Evolutionary conservation across 2,113 vertebrate genomes (phyloP).

Genomic region (Menidia beryllina): DNA sequence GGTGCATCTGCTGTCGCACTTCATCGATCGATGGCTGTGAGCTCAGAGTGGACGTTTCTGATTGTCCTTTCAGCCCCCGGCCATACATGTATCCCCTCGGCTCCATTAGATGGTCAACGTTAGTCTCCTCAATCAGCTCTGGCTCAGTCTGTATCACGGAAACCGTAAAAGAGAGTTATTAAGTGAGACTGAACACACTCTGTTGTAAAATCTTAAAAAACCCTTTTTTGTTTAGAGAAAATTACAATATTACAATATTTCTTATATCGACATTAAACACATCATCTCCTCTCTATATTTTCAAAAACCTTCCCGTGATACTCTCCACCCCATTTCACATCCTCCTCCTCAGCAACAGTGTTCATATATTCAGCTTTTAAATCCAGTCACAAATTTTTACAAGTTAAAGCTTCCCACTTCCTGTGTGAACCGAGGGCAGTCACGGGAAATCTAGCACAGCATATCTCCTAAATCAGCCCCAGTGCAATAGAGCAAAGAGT

Average conservation of each 20-base stretch:
- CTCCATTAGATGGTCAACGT: conserved; percentile 88
- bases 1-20: conserved; percentile 98
- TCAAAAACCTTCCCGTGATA: not conserved
- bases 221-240: not conserved
- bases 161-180: not conserved
- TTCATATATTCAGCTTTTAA: conserved; percentile 40
- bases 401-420: conserved; percentile 70
- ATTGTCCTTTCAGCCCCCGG: conserved; percentile 93
- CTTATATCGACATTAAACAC: not conserved
- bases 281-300: not conserved
- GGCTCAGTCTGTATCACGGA: conserved; percentile 89
- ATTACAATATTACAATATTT: not conserved
- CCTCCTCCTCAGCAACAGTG: conserved; percentile 14
- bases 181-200: conserved; percentile 11
- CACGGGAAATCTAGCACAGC: conserved; percentile 60
- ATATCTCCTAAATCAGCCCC: conserved; percentile 78
- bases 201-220: too few relatives aligned
- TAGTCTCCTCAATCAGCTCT: conserved; percentile 96
- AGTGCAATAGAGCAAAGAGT: conserved; percentile 55
- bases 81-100: conserved; percentile 85
- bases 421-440: conserved; percentile 60
- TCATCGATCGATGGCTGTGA: conserved; percentile 99
- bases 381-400: conserved; percentile 52
- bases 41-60: conserved; percentile 96
- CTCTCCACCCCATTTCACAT: conserved; percentile 9